These are phyloP conservation scores for Macroteleia sp. DNA, from an alignment of 2,888 invertebrate genomes.

Conservation along the genomic window DNA sequence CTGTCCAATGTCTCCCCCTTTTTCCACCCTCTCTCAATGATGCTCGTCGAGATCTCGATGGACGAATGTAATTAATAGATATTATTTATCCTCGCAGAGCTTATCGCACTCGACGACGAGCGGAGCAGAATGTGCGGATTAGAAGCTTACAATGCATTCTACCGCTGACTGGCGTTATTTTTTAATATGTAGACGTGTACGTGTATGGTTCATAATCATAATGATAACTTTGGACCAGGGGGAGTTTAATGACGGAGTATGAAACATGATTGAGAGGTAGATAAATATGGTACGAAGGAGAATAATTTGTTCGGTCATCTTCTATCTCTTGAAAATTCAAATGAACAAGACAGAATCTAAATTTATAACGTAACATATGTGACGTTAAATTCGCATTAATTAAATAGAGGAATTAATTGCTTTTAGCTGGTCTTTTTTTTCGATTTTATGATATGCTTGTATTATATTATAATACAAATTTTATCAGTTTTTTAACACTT, in stretches of 20 bases:
- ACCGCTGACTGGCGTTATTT: constrained; percentile 21
- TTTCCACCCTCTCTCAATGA: constrained; percentile 56
- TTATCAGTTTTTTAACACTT: too few species aligned
- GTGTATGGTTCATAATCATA: constrained; percentile 23
- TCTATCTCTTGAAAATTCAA: too few species aligned
- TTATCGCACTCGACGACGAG: constrained; percentile 67
- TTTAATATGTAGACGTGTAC: constrained; percentile 36
- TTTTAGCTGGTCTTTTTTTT: too few species aligned
- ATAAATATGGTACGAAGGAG: constrained; percentile 21
- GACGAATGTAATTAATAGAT: constrained; percentile 81
- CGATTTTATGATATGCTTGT: too few species aligned
- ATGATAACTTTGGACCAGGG: constrained; percentile 33
- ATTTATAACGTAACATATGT: too few species aligned
- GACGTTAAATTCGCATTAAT: too few species aligned
- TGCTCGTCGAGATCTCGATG: constrained; percentile 68
- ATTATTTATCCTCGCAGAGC: constrained; percentile 75
- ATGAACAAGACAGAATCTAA: too few species aligned
- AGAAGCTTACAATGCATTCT: constrained; percentile 42
- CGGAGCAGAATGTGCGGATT: constrained; percentile 54
- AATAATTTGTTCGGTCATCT: constrained; percentile 20
- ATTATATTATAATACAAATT: too few species aligned
- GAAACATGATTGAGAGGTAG: constrained; percentile 43
- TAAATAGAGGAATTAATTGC: too few species aligned
- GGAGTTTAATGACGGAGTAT: constrained; percentile 43
- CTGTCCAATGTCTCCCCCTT: constrained; percentile 53